Percentiles rank a stretch among this genome's conserved stretches.
These are phyloP conservation scores for Agrochola macilenta DNA, from an alignment of 2,888 invertebrate species.

Conservation along the genomic window DNA sequence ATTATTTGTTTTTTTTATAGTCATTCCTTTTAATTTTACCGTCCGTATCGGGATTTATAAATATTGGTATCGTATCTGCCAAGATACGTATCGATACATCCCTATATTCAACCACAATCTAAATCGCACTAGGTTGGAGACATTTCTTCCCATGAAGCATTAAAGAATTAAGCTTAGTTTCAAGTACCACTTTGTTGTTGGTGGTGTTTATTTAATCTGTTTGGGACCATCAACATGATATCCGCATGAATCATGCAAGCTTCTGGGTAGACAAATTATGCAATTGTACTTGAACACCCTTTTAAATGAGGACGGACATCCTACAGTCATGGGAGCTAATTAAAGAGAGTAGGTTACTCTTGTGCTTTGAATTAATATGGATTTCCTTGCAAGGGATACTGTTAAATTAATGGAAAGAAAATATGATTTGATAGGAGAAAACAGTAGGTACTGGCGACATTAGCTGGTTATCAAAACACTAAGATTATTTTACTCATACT, in stretches of 20 bases:
- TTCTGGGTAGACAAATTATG: constrained; percentile 22
- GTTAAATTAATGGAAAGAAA: background rate
- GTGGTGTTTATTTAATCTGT: constrained; percentile 18
- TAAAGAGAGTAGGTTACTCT: constrained; percentile 27
- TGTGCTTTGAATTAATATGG: background rate
- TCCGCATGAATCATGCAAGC: constrained; percentile 41
- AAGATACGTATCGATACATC: no score
- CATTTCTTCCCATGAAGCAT: background rate
- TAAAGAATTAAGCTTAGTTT: background rate
- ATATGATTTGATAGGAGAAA: background rate
- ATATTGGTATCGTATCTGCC: no score
- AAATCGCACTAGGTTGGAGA: background rate
- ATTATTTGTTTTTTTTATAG: no score
- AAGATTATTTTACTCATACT: no score
- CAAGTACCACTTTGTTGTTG: background rate
- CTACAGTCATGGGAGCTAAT: constrained; percentile 40
- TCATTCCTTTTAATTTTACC: no score
- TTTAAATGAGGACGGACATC: constrained; percentile 50
- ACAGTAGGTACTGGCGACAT: background rate
- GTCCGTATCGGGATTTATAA: no score
- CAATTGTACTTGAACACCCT: constrained; percentile 35
- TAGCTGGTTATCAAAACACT: no score
- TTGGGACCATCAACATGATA: constrained; percentile 5
- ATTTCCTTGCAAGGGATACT: constrained; percentile 9
- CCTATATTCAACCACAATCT: background rate